phyloP scores from a whole-genome alignment of 2,888 invertebrate genomes.

The Tetanocera ferruginea region DNA sequence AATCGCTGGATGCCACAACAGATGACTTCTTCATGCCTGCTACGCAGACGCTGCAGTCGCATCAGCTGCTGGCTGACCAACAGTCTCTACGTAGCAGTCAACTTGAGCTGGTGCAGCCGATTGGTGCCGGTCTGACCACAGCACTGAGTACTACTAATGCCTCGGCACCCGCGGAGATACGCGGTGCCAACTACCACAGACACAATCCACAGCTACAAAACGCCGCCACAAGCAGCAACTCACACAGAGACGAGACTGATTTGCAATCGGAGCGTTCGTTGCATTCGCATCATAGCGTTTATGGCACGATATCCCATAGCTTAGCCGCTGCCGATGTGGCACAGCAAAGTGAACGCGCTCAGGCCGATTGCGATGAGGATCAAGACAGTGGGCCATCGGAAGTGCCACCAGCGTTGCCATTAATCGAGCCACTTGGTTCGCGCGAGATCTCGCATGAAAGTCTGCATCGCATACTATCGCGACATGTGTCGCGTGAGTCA shows the following conservation, averaged over 20 bases:
- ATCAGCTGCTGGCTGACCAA: slow-evolving; percentile 58
- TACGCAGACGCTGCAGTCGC: slow-evolving; percentile 59
- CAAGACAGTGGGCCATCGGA: slow-evolving; percentile 86
- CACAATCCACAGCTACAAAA: slow-evolving; percentile 31
- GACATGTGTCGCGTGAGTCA: slow-evolving; percentile 76
- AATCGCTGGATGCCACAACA: slow-evolving; percentile 59
- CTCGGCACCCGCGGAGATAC: slow-evolving; percentile 57
- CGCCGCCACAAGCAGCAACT: slow-evolving; percentile 41
- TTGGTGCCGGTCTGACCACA: slow-evolving; percentile 75
- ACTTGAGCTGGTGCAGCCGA: slow-evolving; percentile 72
- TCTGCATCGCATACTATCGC: slow-evolving; percentile 73
- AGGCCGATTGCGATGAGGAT: slow-evolving; percentile 76
- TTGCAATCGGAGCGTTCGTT: slow-evolving; percentile 35
- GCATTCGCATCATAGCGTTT: slow-evolving; percentile 16
- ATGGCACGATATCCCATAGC: slow-evolving; percentile 42
- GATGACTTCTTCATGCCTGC: slow-evolving; percentile 47
- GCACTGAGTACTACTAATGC: slow-evolving; percentile 57
- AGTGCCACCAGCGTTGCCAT: slow-evolving; percentile 84
- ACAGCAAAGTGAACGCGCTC: slow-evolving; percentile 51
- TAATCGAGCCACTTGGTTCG: slow-evolving; percentile 84
- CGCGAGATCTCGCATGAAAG: slow-evolving; percentile 88
- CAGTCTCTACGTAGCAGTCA: slow-evolving; percentile 70
- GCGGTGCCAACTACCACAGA: slow-evolving; percentile 46
- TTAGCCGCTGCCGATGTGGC: slow-evolving; percentile 27
- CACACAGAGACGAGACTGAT: slow-evolving; percentile 70